These are phyloP conservation scores for Xylota segnis DNA, from an alignment of 2,888 invertebrate species.

Conservation along the genomic window DNA sequence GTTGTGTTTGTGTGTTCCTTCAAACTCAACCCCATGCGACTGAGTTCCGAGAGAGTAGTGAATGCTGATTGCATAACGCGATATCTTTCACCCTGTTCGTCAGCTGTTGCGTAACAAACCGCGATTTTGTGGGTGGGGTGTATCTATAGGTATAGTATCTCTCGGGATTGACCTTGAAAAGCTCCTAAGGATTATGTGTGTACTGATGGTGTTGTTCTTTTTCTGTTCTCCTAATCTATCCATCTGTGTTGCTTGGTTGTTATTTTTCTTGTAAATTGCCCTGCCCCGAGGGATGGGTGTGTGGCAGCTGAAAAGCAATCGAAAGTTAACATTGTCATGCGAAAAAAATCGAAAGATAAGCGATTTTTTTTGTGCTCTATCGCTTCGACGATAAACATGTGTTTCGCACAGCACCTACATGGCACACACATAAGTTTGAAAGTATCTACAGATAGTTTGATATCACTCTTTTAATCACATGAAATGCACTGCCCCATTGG, in stretches of 20 bases:
- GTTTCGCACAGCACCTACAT: constrained; percentile 1
- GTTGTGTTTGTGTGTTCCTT: neutral
- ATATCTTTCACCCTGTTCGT: constrained; percentile 55
- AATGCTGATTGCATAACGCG: constrained; percentile 36
- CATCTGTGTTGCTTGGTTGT: constrained; percentile 1
- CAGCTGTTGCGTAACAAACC: constrained; percentile 65
- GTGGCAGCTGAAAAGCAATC: neutral
- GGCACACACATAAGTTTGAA: neutral
- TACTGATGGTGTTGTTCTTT: neutral
- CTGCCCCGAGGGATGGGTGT: neutral
- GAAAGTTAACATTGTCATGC: constrained; percentile 9
- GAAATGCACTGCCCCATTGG: constrained; percentile 3
- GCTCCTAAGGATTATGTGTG: constrained; percentile 48
- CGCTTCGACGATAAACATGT: constrained; percentile 7
- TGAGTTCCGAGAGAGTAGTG: neutral
- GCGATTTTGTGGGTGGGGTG: constrained; percentile 48
- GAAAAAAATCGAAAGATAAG: constrained; percentile 11
- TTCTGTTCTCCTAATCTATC: neutral
- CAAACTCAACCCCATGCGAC: neutral
- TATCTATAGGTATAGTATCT: neutral
- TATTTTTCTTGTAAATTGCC: constrained; percentile 2
- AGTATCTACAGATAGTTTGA: constrained; percentile 4
- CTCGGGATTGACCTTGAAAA: constrained; percentile 48
- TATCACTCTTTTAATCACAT: constrained; percentile 34
- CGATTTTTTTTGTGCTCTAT: neutral